Base-by-base conservation (phyloP, 2,888 invertebrate species). In the Anoncus sp. region DNA sequence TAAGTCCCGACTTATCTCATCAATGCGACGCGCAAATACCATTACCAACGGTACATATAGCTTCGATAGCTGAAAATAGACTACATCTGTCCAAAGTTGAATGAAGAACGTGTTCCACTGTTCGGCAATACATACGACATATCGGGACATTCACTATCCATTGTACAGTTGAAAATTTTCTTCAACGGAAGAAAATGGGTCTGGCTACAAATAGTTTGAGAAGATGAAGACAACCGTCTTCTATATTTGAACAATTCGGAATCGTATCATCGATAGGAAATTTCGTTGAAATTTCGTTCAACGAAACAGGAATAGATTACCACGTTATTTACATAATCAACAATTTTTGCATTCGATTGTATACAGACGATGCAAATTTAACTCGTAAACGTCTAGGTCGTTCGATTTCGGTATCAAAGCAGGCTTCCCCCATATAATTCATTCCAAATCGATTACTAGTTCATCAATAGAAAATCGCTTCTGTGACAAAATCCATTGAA, bases 141-240 rank as follows among this genome's bases (percentile, higher is more conserved):
- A 16, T 31, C 27, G 10, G 31, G 10, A 18, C 16, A 35, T 55
- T 55, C 18, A 55, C 16, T 12, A 55, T 55, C 31, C 16, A 55
- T 53, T 27, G 31, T 27, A 31, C 16, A 40, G 22, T 60, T 27
- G 24, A 9, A 9, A 27, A 14, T 9, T 18, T 16, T 43, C 4
- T 43, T 60, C 24, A 24, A n/a, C 43, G 43, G 43, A 40, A n/a
- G 31, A 24, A 59, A 59, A 60, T 60, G 20, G 24, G 24, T 43
- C 16, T 16, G 22, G 12, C 60, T 60, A 24, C 24, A 20, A 45
- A 62, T 45, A 27, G 18, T 62, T 27, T 27, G 24, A 12, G 7
- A 12, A 6, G 9, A 45, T 3, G 62, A 62, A n/a, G 16, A 60
- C 24, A 2, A 31, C 43, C 20, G 35, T 63, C 31, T 31, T 49